Evolutionary conservation across 2,113 vertebrate genomes (phyloP), one percentile per base, ranked within the genome.

Genomic region (Oryzias curvinotus): DNA sequence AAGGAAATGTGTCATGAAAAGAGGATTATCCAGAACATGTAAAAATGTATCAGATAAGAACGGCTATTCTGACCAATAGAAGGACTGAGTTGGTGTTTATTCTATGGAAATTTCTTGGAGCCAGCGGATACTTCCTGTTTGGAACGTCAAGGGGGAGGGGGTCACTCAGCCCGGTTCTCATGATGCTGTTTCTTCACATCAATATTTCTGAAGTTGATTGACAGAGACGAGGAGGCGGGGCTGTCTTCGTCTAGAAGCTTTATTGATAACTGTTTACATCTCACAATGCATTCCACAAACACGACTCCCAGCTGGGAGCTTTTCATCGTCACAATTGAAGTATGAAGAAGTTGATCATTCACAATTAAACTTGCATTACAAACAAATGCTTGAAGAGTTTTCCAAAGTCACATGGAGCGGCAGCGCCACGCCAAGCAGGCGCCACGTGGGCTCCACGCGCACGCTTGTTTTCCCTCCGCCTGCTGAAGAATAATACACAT

Each of bases 261-360:
- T 98, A 98, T 99, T 98, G 94, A 93, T 89, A 91, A 88, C 88
- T 85, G 92, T 94, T 95, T 92, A 96, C 94, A 96, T 93, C 90
- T 96, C 94, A 97, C 95, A 95, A 96, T 91, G 95, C 96, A 97
- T 97, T 97, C 95, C 96, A 96, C 93, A 95, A 93, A 96, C 93
- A 94, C 84, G 60, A 88, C 91, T 94, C 70, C 93, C 92, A 66
- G 93, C 91, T 91, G 90, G 93, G 91, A 91, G 78, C 73, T 58
- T 83, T 80, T 75, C 75, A 85, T 93, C 92, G 93, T 94, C 93
- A 94, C 93, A 92, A 94, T 85, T 90, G 81, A 89, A 86, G 88
- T 91, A 91, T 91, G 92, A 93, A 90, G 91, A 93, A 90, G 92
- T 91, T 82, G 73, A 81, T 93, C 91, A 94, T 92, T 93, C 91